phyloP scores from a whole-genome alignment of 2,113 vertebrate species.

The Beaufortia kweichowensis region DNA sequence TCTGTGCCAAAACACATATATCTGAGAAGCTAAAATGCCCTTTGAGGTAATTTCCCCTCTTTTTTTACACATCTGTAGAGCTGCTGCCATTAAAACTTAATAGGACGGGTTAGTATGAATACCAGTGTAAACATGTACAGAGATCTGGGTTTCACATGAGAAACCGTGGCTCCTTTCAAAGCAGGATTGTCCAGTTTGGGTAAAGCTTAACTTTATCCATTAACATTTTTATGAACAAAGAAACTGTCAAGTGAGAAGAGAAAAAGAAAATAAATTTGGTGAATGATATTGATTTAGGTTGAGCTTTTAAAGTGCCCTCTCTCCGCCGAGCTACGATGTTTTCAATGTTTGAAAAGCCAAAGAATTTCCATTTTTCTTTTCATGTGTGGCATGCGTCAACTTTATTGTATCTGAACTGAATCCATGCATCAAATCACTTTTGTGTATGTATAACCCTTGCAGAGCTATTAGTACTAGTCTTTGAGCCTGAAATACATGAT shows the following conservation, averaged over 20 bases:
- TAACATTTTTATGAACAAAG: constrained; percentile 26
- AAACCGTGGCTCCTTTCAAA: constrained; percentile 34
- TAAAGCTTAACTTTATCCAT: constrained; percentile 28
- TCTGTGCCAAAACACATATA: constrained; percentile 54
- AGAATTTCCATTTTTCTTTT: constrained; percentile 10
- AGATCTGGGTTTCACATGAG: constrained; percentile 35
- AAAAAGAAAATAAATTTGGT: neutral
- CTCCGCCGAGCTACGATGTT: neutral
- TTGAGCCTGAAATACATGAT: constrained; percentile 14
- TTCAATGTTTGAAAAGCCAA: constrained; percentile 24
- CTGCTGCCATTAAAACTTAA: constrained; percentile 45
- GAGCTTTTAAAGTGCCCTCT: constrained; percentile 20
- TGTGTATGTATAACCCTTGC: constrained; percentile 28
- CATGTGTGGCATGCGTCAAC: constrained; percentile 15
- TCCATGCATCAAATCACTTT: constrained; percentile 18
- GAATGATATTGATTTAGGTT: constrained; percentile 13
- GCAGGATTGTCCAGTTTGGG: constrained; percentile 32
- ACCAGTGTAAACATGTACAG: constrained; percentile 51
- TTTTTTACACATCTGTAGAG: constrained; percentile 30
- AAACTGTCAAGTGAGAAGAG: neutral
- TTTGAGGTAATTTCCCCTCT: constrained; percentile 56
- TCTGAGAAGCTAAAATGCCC: constrained; percentile 53
- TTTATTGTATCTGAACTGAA: constrained; percentile 33
- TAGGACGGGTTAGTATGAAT: constrained; percentile 44
- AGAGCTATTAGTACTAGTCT: constrained; percentile 4